Conservation (phyloP, 2,113 vertebrate species). For the Mormoops blainvillei region DNA sequence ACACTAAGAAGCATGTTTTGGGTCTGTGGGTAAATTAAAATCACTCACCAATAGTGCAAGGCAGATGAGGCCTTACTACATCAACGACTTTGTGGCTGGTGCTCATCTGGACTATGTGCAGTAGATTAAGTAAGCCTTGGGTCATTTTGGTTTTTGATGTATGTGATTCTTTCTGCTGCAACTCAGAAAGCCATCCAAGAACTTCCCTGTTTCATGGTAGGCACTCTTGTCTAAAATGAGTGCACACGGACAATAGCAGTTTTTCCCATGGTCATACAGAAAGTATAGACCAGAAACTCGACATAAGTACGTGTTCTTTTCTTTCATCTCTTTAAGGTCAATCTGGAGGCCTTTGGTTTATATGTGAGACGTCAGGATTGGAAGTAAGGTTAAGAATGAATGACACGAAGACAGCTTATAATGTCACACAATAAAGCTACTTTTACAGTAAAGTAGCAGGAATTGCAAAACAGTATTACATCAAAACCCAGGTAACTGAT, state of each 20-base stretch:
- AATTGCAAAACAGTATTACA: neutral
- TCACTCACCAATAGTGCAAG: neutral
- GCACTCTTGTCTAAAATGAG: neutral
- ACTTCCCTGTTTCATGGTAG: neutral
- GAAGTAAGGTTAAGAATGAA: neutral
- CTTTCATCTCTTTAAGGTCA: neutral
- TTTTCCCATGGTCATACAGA: neutral
- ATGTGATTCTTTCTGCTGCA: neutral
- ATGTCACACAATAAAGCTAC: neutral
- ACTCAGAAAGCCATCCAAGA: neutral
- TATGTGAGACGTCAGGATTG: neutral
- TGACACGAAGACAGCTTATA: neutral
- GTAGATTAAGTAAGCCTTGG: neutral
- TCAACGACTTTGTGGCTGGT: neutral
- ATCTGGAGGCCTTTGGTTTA: neutral
- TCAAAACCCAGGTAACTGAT: neutral
- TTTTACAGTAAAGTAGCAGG: neutral
- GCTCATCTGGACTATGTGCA: neutral
- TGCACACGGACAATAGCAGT: neutral
- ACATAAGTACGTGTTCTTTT: neutral
- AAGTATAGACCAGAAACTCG: neutral
- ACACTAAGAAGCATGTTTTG: neutral
- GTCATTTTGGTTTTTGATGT: neutral
- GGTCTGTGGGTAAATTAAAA: neutral
- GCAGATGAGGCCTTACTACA: neutral